Base-by-base conservation (phyloP, 2,113 vertebrate genomes). In the Notothenia rossii region DNA sequence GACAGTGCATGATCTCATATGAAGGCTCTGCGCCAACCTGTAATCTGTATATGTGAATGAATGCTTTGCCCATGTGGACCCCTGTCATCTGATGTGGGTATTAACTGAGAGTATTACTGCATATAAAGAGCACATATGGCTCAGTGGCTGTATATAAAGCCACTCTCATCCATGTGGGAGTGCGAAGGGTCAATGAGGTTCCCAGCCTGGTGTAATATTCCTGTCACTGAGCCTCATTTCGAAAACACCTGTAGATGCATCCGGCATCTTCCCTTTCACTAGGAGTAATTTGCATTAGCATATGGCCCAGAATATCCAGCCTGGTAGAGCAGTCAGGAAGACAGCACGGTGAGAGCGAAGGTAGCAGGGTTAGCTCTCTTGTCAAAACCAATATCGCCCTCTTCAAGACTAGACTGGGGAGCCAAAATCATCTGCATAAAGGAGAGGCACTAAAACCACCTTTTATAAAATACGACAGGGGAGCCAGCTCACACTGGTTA, bases 321-420 rank as follows among this genome's bases (percentile, higher is more conserved):
- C 55, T 55, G 68, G 67, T 22, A 67, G 70, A 58, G 74, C 79
- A 80, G 82, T 87, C 82, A 68, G 81, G 66, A 79, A 89, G 90
- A 91, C 87, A 90, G 72, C 77, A 69, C 4, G 33, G 83, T 74
- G 86, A 91, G 82, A 88, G 77, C 14, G 18, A 77, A 89, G 88
- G 89, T 85, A 88, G 83, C 70, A 45, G 76, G 92, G 89, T 91
- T 75, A 92, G 85, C 87, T 82, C 76, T 82, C 91, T 82, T 87
- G 84, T 92, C 93, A 91, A 88, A 91, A 87, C 75, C 90, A 91
- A 93, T 93, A 92, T 90, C 87, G 73, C 80, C 85, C 84, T 90
- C 86, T 85, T 83, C 64, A 89, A 89, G 90, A 92, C 83, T 71
- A 86, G 86, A 88, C 77, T 53, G 72, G 81, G 84, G 81, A 88